phyloP scores from a whole-genome alignment of 2,113 vertebrate species.

The Etheostoma cragini region DNA sequence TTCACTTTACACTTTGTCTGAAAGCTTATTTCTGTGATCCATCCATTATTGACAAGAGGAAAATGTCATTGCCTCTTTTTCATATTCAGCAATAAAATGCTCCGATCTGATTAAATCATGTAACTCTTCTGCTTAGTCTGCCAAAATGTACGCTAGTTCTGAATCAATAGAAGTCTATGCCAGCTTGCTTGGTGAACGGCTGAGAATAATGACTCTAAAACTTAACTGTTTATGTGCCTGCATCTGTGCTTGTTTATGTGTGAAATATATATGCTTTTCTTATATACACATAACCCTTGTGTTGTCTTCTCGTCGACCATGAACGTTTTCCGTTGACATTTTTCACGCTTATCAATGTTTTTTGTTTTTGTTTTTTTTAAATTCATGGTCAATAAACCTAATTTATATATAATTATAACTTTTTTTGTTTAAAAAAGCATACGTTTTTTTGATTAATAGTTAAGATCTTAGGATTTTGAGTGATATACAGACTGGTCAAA shows the following conservation, averaged over 20 bases:
- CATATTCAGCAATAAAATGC: neutral
- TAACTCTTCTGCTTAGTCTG: neutral
- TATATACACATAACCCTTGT: neutral
- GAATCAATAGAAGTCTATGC: neutral
- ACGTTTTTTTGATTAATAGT: too few species aligned
- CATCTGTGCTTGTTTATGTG: neutral
- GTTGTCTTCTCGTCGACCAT: too few species aligned
- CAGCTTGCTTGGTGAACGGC: neutral
- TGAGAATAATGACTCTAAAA: conserved; percentile 7
- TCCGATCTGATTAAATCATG: neutral
- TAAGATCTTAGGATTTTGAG: too few species aligned
- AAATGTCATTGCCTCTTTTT: neutral
- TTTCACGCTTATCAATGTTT: too few species aligned
- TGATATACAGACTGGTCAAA: too few species aligned
- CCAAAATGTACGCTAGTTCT: conserved; percentile 4
- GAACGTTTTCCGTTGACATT: too few species aligned
- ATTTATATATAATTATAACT: too few species aligned
- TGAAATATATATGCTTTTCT: neutral
- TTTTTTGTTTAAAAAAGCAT: too few species aligned
- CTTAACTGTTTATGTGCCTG: conserved; percentile 5
- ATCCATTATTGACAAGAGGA: conserved; percentile 7
- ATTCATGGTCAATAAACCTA: too few species aligned
- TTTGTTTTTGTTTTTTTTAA: too few species aligned
- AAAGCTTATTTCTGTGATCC: neutral
- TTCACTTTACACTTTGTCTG: neutral